Evolutionary conservation across 2,888 invertebrate genomes (phyloP).

Genomic region (Parnassius smintheus): DNA sequence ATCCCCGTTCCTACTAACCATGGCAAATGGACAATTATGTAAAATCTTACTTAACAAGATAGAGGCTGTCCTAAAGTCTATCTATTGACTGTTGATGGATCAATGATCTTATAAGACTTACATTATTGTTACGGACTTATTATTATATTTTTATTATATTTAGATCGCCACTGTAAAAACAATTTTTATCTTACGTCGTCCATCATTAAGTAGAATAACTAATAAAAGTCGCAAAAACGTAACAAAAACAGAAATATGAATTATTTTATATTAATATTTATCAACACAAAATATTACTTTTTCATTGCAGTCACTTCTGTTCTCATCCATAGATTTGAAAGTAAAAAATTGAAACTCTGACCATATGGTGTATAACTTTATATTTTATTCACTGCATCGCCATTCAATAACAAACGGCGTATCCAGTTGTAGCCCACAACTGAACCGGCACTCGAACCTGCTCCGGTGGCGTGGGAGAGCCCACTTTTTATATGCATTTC

Average conservation of each 20-base stretch:
- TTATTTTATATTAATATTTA: conserved; percentile 11
- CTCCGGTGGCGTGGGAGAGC: conserved; percentile 42
- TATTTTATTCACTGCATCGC: conserved; percentile 11
- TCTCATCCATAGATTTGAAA: not conserved
- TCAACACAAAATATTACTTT: conserved; percentile 11
- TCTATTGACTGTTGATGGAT: no score
- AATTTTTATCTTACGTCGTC: conserved; percentile 4
- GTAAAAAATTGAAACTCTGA: conserved; percentile 9
- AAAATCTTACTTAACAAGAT: no score
- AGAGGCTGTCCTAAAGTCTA: no score
- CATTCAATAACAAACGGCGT: conserved; percentile 19
- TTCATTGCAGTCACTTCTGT: conserved; percentile 1
- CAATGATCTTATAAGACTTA: no score
- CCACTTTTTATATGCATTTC: conserved; percentile 38
- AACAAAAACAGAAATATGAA: conserved; percentile 16
- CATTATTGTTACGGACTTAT: no score
- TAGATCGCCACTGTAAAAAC: not conserved
- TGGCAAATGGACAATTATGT: no score
- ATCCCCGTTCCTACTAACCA: no score
- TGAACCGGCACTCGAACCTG: conserved; percentile 34
- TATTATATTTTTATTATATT: no score
- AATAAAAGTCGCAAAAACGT: conserved; percentile 9
- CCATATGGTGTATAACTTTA: conserved; percentile 17
- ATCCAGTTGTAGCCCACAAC: conserved; percentile 10
- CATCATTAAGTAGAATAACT: conserved; percentile 11